Base-by-base conservation (phyloP, 2,797 vertebrate species). In the Peromyscus aztecus region DNA sequence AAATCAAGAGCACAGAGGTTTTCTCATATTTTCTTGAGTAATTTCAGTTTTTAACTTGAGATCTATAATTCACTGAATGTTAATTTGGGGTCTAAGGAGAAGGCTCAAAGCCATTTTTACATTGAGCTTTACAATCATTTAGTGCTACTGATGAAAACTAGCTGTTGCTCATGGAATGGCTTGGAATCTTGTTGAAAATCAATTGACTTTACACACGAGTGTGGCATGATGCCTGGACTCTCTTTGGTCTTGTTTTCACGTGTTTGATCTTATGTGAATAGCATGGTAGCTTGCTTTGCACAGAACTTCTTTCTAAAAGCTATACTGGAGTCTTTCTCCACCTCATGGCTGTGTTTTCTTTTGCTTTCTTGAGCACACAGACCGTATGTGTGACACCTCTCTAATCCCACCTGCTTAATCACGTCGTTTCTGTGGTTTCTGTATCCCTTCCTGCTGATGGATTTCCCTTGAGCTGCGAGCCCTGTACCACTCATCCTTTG, bases 11-110 rank as follows among this genome's bases (percentile, higher is more conserved):
- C 61, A 31, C 61, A 87, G 82, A 65, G 2, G 34, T 90, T 86
- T 94, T 78, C 80, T 95, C 61, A 29, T 86, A 76, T 63, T 96
- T 17, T 71, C 59, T 90, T 52, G 24, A 46, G 40, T 63, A 37
- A 27, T 77, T 91, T 94, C 43, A 90, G 29, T 24, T 92, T 49
- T 95, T 43, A 87, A 34, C 8, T 67, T 87, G 40, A 49, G 37
- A 6, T 37, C 12, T 80, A 19, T 80, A 4, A 43, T 73, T 61
- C 17, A 75, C 52, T 89, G 75, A 65, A 80, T 84, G 31, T 19
- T 81, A 57, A 76, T 52, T 90, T 85, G 49, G 5, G 65, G 4
- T 65, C 11, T 49, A 1, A 23, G 61, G 52, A 34, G 61, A 71
- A 85, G 29, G 11, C 14, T 63, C 40, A 59, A 93, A 37, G 12